Conservation (phyloP, 1,140 invertebrate species). For the Macrostomum lignano region DNA sequence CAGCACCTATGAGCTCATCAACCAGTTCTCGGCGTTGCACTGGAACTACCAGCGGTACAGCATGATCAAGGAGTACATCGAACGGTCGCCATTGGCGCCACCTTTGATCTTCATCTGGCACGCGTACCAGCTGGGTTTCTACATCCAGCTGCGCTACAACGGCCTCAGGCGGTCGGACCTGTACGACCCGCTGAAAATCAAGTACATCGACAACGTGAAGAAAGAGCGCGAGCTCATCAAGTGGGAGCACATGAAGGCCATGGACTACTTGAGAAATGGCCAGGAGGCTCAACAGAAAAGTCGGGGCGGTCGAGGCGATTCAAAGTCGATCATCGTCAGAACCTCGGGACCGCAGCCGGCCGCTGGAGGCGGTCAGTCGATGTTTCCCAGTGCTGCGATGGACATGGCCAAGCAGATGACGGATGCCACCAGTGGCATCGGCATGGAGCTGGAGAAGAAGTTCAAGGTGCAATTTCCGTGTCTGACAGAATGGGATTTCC, state of each 20-base stretch:
- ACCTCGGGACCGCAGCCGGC: too few species aligned
- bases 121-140: conserved; percentile 9
- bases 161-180: too few species aligned
- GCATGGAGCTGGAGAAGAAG: conserved; percentile 3
- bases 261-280: conserved; percentile 14
- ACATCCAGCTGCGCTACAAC: too few species aligned
- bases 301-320: conserved; percentile 1
- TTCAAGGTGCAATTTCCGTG: too few species aligned
- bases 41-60: conserved; percentile 24
- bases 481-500: too few species aligned
- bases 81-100: conserved; percentile 23
- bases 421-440: conserved; percentile 1
- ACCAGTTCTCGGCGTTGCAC: conserved; percentile 3
- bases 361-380: neutral
- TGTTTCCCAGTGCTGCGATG: too few species aligned
- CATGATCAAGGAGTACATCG: conserved; percentile 23
- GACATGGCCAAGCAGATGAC: too few species aligned
- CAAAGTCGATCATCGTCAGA: neutral
- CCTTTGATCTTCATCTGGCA: conserved; percentile 26
- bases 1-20: conserved; percentile 6
- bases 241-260: conserved; percentile 24
- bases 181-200: too few species aligned
- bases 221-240: conserved; percentile 5
- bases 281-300: conserved; percentile 5
- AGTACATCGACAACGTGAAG: conserved; percentile 4